A percentile compares a stretch with the other conserved stretches of the same genome.
phyloP scores from a whole-genome alignment of 2,113 vertebrate species.

The Bambusicola thoracicus region DNA sequence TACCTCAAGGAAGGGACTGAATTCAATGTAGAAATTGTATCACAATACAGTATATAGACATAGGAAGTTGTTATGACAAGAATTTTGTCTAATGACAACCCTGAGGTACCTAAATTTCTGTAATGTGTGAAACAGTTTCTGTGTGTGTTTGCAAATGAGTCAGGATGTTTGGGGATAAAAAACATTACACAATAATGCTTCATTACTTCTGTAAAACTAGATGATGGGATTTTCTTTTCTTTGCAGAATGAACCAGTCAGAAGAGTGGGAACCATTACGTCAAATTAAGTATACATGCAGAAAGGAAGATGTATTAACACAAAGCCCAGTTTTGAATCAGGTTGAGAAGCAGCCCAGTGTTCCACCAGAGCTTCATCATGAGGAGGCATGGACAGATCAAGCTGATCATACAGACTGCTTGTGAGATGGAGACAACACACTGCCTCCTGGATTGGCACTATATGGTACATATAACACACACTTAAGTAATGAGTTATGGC shows the following conservation, averaged over 20 bases:
- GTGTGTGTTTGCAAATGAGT: not conserved
- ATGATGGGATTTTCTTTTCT: not conserved
- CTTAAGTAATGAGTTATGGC: not conserved
- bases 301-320: not conserved
- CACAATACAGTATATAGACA: not conserved
- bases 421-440: not conserved
- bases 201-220: not conserved
- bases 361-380: not conserved
- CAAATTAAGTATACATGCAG: not conserved
- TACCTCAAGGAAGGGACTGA: not conserved
- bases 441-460: not conserved
- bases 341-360: not conserved
- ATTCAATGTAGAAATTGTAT: not conserved
- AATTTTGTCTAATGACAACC: not conserved
- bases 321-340: not conserved
- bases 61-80: not conserved
- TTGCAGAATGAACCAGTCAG: not conserved
- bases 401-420: not conserved
- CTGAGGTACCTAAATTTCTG: not conserved
- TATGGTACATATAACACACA: not conserved
- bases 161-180: not conserved
- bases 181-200: not conserved
- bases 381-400: not conserved
- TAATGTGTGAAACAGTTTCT: not conserved
- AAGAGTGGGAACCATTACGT: not conserved